These are phyloP conservation scores for Chrysomela aeneicollis DNA, from an alignment of 2,888 invertebrate species.

Conservation along the genomic window DNA sequence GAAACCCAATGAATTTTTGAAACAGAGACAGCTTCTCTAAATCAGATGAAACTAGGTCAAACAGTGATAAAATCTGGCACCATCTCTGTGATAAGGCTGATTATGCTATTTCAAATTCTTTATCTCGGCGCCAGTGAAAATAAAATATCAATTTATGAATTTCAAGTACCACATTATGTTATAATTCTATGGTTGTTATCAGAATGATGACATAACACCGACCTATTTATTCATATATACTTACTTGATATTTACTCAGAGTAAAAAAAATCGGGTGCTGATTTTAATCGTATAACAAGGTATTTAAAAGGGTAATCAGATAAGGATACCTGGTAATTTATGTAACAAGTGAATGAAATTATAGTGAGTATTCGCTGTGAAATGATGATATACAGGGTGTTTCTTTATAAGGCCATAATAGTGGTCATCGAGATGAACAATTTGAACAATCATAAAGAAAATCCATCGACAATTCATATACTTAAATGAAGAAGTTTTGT, in stretches of 20 bases:
- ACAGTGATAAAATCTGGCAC: constrained; percentile 18
- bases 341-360: too few relatives aligned
- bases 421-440: too few relatives aligned
- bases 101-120: neutral
- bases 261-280: neutral
- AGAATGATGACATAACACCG: neutral
- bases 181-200: neutral
- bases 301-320: too few relatives aligned
- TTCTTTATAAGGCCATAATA: too few relatives aligned
- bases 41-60: constrained; percentile 12
- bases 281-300: too few relatives aligned
- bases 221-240: neutral
- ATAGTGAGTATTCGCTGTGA: too few relatives aligned
- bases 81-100: neutral
- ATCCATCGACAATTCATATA: too few relatives aligned
- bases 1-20: too few relatives aligned
- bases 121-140: constrained; percentile 14
- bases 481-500: too few relatives aligned
- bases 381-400: too few relatives aligned
- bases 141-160: neutral
- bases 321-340: too few relatives aligned
- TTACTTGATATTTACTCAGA: neutral
- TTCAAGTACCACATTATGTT: neutral
- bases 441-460: too few relatives aligned
- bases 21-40: neutral